Evolutionary conservation across 2,888 invertebrate genomes (phyloP).

Genomic region (Chrysina gloriosa): DNA sequence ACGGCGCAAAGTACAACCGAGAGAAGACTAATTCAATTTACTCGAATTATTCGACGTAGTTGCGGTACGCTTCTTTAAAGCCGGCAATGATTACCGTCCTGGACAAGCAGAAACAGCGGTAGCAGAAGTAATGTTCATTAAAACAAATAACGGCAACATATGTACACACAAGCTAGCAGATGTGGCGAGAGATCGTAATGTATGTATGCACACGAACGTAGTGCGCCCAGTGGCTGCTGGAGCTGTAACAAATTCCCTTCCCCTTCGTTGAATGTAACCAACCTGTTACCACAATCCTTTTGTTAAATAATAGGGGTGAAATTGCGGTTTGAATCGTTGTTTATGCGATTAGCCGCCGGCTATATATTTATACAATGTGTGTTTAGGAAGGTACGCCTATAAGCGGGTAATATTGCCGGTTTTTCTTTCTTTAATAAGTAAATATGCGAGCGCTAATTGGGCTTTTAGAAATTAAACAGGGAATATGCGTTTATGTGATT

Average conservation of each 20-base stretch:
- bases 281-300: constrained; percentile 38
- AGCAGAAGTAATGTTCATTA: constrained; percentile 27
- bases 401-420: neutral
- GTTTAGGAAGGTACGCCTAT: neutral
- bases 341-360: constrained; percentile 34
- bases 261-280: constrained; percentile 21
- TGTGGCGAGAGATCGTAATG: constrained; percentile 12
- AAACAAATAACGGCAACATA: constrained; percentile 32
- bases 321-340: constrained; percentile 36
- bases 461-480: constrained; percentile 3
- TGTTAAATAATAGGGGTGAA: constrained; percentile 38
- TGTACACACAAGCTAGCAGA: constrained; percentile 18
- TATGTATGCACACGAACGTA: neutral
- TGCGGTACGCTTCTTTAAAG: constrained; percentile 20
- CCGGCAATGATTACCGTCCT: constrained; percentile 19
- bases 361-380: constrained; percentile 17
- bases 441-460: neutral
- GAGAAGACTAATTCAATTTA: constrained; percentile 33
- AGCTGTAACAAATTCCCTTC: constrained; percentile 28
- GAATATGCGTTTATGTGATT: neutral
- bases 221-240: neutral
- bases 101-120: neutral
- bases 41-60: constrained; percentile 1
- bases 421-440: neutral
- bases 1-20: constrained; percentile 11